Conservation (phyloP, 2,888 invertebrate genomes). For the Drosophila anceps region DNA sequence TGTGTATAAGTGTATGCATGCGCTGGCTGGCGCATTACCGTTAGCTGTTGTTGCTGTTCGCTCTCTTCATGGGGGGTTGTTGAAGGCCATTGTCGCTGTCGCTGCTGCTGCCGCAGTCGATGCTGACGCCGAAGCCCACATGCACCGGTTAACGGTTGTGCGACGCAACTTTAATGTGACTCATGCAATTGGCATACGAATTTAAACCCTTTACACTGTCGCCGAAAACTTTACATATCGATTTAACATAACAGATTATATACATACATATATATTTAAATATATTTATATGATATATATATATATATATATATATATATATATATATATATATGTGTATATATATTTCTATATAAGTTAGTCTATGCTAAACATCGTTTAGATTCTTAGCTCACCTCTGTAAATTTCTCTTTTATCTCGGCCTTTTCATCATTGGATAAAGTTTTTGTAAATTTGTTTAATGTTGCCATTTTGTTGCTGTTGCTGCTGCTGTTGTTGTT, state of each 20-base stretch:
- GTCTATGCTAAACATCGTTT: slow-evolving; percentile 26
- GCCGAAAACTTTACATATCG: slow-evolving; percentile 23
- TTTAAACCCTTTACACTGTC: slow-evolving; percentile 12
- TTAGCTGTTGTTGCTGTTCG: slow-evolving; percentile 44
- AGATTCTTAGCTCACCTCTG: slow-evolving; percentile 87
- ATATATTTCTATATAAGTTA: neutral
- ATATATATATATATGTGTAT: neutral
- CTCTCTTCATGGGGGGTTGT: slow-evolving; percentile 77
- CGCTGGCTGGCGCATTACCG: slow-evolving; percentile 58
- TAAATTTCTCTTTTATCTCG: slow-evolving; percentile 92
- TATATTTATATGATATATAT: neutral
- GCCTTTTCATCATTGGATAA: slow-evolving; percentile 88
- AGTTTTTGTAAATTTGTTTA: slow-evolving; percentile 84
- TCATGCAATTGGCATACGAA: slow-evolving; percentile 68
- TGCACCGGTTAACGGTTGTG: slow-evolving; percentile 69
- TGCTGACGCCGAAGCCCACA: slow-evolving; percentile 64
- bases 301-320: neutral
- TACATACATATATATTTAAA: neutral
- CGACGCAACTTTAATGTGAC: slow-evolving; percentile 52
- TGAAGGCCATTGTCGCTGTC: slow-evolving; percentile 70
- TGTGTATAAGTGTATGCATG: slow-evolving; percentile 20
- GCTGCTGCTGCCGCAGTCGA: slow-evolving; percentile 29
- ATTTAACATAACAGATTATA: slow-evolving; percentile 18
- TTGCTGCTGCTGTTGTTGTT: slow-evolving; percentile 19
- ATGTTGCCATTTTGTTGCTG: slow-evolving; percentile 75